Conservation (phyloP, 2,888 invertebrate species). For the Serrognathus titanus region DNA sequence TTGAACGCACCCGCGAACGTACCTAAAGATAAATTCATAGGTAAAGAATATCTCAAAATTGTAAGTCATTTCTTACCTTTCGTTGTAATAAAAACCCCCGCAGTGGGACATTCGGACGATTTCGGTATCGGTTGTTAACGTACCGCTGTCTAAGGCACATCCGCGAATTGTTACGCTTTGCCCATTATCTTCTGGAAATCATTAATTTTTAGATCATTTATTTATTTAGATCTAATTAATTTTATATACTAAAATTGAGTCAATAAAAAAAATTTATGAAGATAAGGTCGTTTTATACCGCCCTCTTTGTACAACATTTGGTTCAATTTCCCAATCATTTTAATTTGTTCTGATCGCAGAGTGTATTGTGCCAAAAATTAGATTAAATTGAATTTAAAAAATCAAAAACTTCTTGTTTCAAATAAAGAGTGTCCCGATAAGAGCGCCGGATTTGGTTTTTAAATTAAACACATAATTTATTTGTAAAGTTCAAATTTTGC, state of each 20-base stretch:
- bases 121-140: constrained; percentile 93
- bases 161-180: constrained; percentile 84
- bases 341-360: too few species aligned
- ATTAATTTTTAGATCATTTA: too few species aligned
- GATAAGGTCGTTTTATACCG: neutral
- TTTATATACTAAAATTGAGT: neutral
- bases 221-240: neutral
- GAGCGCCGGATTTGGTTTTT: too few species aligned
- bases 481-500: too few species aligned
- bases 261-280: too few species aligned
- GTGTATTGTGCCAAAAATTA: too few species aligned
- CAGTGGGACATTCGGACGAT: constrained; percentile 97
- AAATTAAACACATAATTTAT: too few species aligned
- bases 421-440: too few species aligned
- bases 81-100: constrained; percentile 87
- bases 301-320: too few species aligned
- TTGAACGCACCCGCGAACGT: constrained; percentile 90
- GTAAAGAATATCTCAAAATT: neutral
- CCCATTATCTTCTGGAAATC: constrained; percentile 57
- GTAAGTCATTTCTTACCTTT: constrained; percentile 59
- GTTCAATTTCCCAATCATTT: too few species aligned
- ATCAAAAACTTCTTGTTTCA: too few species aligned
- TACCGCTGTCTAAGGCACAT: constrained; percentile 94
- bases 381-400: too few species aligned
- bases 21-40: constrained; percentile 54